A percentile compares a stretch with the other conserved stretches of the same genome.
phyloP scores from a whole-genome alignment of 1,140 invertebrate species.

The Drosophila ercepeae region DNA sequence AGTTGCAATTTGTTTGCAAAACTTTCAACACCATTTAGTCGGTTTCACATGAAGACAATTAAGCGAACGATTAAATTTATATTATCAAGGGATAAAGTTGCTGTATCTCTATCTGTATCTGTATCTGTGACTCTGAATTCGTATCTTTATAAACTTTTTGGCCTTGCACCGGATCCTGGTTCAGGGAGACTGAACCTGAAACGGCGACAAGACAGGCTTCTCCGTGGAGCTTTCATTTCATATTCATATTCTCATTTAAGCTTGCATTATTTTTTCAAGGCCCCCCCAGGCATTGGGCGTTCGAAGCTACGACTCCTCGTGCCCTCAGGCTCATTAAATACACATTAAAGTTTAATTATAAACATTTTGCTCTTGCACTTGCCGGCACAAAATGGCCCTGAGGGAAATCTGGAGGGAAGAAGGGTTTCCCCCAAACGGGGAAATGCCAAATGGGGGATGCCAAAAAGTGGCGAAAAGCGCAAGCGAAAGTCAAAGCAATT shows the following conservation, averaged over 20 bases:
- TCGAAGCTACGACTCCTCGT: background rate
- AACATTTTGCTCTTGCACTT: constrained; percentile 80
- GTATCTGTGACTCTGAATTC: constrained; percentile 3
- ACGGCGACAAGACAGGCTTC: constrained; percentile 12
- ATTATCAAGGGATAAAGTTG: constrained; percentile 74
- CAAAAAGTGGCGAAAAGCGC: constrained; percentile 70
- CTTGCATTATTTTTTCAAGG: constrained; percentile 63
- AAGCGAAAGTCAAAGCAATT: constrained; percentile 79
- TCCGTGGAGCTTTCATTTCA: constrained; percentile 55
- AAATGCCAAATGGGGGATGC: constrained; percentile 25
- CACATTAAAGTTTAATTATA: constrained; percentile 82
- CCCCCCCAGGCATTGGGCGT: constrained; percentile 6
- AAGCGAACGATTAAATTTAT: constrained; percentile 81
- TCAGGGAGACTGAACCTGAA: constrained; percentile 14
- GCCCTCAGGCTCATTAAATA: constrained; percentile 72
- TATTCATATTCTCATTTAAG: constrained; percentile 67
- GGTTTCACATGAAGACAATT: constrained; percentile 81
- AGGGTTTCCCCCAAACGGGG: no score
- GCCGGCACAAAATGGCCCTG: constrained; percentile 61
- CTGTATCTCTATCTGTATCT: no score
- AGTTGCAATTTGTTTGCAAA: constrained; percentile 81
- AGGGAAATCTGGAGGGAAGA: constrained; percentile 16
- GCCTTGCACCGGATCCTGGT: no score
- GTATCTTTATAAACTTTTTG: constrained; percentile 37
- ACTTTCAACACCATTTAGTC: constrained; percentile 80